Evolutionary conservation across 2,113 vertebrate species (phyloP).

Genomic region (Ceyx melanurus): DNA sequence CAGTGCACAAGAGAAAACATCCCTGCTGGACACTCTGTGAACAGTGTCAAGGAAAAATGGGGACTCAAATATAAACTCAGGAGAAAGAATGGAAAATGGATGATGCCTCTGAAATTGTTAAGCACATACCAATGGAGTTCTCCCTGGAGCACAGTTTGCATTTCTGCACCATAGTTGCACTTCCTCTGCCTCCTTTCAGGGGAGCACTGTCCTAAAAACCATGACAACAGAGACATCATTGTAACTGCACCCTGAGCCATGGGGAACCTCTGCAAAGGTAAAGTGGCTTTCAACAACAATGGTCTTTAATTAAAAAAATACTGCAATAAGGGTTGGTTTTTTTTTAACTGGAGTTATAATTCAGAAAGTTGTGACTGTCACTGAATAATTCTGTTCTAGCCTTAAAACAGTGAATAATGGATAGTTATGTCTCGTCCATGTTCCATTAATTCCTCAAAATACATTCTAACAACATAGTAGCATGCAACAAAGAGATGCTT

Average conservation of each 20-base stretch:
- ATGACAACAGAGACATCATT: background rate
- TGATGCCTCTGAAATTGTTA: background rate
- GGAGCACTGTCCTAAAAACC: slow-evolving; percentile 86
- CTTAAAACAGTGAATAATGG: background rate
- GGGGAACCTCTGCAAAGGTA: background rate
- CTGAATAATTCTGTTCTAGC: background rate
- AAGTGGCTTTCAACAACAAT: background rate
- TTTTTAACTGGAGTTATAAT: background rate
- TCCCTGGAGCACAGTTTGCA: slow-evolving; percentile 98
- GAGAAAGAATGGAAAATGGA: background rate
- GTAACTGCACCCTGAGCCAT: background rate
- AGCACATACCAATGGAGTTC: slow-evolving; percentile 90
- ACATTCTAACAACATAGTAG: background rate
- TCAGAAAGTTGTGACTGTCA: background rate
- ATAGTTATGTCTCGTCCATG: background rate
- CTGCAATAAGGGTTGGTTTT: background rate
- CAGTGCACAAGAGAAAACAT: background rate
- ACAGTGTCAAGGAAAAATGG: background rate
- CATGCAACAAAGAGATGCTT: background rate
- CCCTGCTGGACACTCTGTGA: background rate
- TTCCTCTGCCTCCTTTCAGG: slow-evolving; percentile 92
- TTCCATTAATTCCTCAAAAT: background rate
- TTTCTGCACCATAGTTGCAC: slow-evolving; percentile 95
- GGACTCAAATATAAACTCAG: background rate
- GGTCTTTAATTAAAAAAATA: background rate